Conservation (phyloP, 2,113 vertebrate genomes). For the Sorex fumeus region DNA sequence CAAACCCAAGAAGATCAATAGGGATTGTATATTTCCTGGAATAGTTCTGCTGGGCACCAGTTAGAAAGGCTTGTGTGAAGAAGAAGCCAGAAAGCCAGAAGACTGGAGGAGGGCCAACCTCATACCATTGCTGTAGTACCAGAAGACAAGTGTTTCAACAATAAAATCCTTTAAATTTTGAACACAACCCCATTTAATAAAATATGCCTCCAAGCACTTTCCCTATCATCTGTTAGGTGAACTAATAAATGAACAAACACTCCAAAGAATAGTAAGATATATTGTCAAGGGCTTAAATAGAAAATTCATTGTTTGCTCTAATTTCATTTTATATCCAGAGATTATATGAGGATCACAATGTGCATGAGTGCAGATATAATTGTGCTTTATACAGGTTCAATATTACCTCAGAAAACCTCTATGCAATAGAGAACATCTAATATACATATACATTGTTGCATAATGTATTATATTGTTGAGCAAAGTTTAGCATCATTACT, state of each 20-base stretch:
- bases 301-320: background rate
- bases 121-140: slow-evolving; percentile 91
- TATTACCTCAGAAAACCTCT: background rate
- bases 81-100: slow-evolving; percentile 97
- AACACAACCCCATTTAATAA: background rate
- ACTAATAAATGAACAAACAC: background rate
- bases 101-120: slow-evolving; percentile 89
- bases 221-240: background rate
- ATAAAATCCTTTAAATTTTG: background rate
- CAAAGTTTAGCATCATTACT: background rate
- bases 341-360: background rate
- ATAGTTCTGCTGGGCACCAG: slow-evolving; percentile 95
- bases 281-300: background rate
- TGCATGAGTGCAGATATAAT: background rate
- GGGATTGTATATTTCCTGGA: slow-evolving; percentile 94
- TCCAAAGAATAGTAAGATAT: background rate
- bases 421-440: background rate
- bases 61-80: slow-evolving; percentile 96
- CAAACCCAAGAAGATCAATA: slow-evolving; percentile 93
- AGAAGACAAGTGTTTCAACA: background rate
- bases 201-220: background rate
- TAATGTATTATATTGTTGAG: background rate
- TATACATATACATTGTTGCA: background rate
- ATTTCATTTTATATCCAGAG: background rate
- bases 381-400: background rate